These are phyloP conservation scores for Leuciscus waleckii DNA, from an alignment of 2,797 vertebrate species.

Conservation along the genomic window DNA sequence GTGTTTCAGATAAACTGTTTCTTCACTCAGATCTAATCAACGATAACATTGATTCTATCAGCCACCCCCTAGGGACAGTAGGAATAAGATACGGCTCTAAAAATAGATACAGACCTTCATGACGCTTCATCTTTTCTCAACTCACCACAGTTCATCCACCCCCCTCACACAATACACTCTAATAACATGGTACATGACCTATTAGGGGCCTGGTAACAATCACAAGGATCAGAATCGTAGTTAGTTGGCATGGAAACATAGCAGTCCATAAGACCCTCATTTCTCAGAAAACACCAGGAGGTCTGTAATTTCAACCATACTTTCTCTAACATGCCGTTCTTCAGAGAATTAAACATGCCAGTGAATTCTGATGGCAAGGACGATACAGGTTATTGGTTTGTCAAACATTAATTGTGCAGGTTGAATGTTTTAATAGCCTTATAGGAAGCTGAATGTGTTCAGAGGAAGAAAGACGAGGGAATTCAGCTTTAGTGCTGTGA, in stretches of 20 bases:
- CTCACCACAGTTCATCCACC: neutral
- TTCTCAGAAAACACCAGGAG: conserved; percentile 44
- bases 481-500: neutral
- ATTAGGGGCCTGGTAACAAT: conserved; percentile 30
- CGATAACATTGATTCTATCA: conserved; percentile 57
- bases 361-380: conserved; percentile 26
- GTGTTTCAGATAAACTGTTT: conserved; percentile 53
- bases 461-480: conserved; percentile 2
- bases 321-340: conserved; percentile 29
- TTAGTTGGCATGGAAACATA: conserved; percentile 49
- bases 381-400: conserved; percentile 53
- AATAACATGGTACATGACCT: conserved; percentile 43
- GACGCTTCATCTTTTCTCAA: conserved; percentile 15
- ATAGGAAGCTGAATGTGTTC: conserved; percentile 32
- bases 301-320: conserved; percentile 29
- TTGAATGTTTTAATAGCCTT: conserved; percentile 35
- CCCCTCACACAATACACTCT: conserved; percentile 26
- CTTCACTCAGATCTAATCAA: conserved; percentile 54
- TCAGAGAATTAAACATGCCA: conserved; percentile 24
- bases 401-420: conserved; percentile 46
- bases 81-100: conserved; percentile 16
- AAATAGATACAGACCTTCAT: conserved; percentile 6
- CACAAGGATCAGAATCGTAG: neutral
- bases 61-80: conserved; percentile 15
- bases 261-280: conserved; percentile 6